Percentiles rank a stretch among this genome's conserved stretches.
Evolutionary conservation across 37 sponge, comb jelly and placozoan species (phyloP).

Genomic region (Aphrocallistes beatrix): DNA sequence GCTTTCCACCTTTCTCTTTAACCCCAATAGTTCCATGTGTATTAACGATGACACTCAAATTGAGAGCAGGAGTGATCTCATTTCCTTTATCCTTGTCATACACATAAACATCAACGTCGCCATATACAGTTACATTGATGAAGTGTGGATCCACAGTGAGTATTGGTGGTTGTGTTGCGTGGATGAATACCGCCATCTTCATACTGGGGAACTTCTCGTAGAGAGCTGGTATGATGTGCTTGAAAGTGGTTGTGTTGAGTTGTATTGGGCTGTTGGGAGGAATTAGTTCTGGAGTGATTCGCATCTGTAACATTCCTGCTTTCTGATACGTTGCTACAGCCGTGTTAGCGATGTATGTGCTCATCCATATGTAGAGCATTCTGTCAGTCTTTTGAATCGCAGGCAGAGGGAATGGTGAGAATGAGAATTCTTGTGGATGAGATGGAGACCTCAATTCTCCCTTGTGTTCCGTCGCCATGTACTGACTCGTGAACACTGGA

Average conservation of each 20-base stretch:
- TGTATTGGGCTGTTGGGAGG: not conserved
- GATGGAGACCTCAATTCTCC: constrained; percentile 54
- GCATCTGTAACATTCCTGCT: constrained; percentile 36
- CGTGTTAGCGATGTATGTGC: constrained; percentile 62
- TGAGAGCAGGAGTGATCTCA: not conserved
- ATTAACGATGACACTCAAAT: not conserved
- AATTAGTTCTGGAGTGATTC: not conserved
- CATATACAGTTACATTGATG: not conserved
- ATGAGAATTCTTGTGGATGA: constrained; percentile 47
- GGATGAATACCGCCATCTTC: constrained; percentile 44
- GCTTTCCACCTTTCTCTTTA: not conserved
- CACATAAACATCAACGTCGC: not conserved
- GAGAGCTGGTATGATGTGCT: constrained; percentile 16
- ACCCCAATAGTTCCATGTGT: not conserved
- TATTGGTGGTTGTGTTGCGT: constrained; percentile 40
- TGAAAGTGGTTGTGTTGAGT: not conserved
- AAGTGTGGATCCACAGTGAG: not conserved
- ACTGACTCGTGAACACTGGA: constrained; percentile 42
- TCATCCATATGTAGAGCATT: constrained; percentile 71
- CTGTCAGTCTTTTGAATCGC: constrained; percentile 32
- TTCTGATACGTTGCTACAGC: constrained; percentile 60
- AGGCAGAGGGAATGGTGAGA: constrained; percentile 46
- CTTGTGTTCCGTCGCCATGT: constrained; percentile 35
- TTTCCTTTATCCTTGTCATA: not conserved
- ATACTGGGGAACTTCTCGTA: constrained; percentile 59